phyloP scores from a whole-genome alignment of 2,888 invertebrate genomes.

The Lutraria lutraria region DNA sequence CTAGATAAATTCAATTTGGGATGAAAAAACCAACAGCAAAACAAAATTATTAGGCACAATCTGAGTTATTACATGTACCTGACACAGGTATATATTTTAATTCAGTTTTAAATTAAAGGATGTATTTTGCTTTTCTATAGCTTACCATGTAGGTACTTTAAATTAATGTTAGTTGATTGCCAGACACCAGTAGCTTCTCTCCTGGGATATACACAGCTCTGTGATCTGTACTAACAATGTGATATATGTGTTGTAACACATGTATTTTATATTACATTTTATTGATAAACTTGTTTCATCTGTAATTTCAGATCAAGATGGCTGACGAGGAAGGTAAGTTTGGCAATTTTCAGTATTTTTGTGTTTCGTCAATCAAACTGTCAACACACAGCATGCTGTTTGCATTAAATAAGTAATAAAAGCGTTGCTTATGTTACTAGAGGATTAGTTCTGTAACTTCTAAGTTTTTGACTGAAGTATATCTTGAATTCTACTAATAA shows the following conservation, averaged over 20 bases:
- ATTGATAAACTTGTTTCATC: not conserved
- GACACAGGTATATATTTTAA: too few relatives aligned
- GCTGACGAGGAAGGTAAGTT: slow-evolving; percentile 38
- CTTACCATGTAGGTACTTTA: not conserved
- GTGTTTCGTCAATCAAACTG: not conserved
- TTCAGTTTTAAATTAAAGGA: too few relatives aligned
- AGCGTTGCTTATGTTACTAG: not conserved
- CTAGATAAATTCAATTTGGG: too few relatives aligned
- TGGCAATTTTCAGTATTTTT: not conserved
- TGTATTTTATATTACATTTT: not conserved
- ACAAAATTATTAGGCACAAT: too few relatives aligned
- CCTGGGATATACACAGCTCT: not conserved
- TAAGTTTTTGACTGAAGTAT: not conserved
- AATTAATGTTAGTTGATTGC: not conserved
- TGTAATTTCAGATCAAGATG: slow-evolving; percentile 27
- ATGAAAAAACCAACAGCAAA: too few relatives aligned
- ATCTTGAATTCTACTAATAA: too few relatives aligned
- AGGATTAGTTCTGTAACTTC: too few relatives aligned
- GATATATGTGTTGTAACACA: not conserved
- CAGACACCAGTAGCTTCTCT: not conserved
- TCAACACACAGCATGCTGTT: not conserved
- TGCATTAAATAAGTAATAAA: not conserved
- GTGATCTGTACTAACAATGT: not conserved
- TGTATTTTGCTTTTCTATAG: not conserved
- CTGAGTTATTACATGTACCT: too few relatives aligned